Conservation (phyloP, 2,888 invertebrate genomes). For the Holacanthella duospinosa region DNA sequence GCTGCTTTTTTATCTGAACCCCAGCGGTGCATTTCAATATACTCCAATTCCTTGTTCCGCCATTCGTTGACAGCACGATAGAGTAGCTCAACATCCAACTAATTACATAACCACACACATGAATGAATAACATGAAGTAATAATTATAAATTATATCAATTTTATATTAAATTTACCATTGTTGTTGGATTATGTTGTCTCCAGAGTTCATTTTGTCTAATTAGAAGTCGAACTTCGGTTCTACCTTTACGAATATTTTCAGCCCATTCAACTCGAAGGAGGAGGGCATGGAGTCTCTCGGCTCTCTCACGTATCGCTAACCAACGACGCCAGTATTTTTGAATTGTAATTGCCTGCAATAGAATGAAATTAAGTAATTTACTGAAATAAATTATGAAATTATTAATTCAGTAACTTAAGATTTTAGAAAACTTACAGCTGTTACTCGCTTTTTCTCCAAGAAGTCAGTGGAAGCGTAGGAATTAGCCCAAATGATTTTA, state of each 20-base stretch:
- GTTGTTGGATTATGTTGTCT: conserved; percentile 29
- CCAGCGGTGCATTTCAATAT: conserved; percentile 31
- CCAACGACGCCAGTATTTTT: conserved; percentile 34
- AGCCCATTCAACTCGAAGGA: conserved; percentile 31
- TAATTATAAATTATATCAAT: background rate
- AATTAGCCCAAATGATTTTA: conserved; percentile 15
- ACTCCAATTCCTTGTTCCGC: conserved; percentile 33
- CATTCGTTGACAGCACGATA: conserved; percentile 34
- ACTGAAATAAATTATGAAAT: background rate
- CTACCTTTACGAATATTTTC: conserved; percentile 32
- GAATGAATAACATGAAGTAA: background rate
- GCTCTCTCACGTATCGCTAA: conserved; percentile 27
- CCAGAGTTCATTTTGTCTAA: conserved; percentile 26
- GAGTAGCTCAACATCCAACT: conserved; percentile 33
- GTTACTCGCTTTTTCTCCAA: conserved; percentile 14
- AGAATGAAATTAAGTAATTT: background rate
- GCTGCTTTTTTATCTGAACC: conserved; percentile 36
- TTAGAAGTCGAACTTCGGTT: conserved; percentile 24
- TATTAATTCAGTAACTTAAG: background rate
- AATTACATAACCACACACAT: background rate
- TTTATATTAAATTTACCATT: conserved; percentile 18
- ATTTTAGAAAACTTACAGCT: conserved; percentile 13
- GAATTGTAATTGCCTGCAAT: conserved; percentile 29
- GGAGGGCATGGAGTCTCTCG: conserved; percentile 24
- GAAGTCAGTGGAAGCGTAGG: conserved; percentile 19